phyloP scores from a whole-genome alignment of 2,797 vertebrate species.

The Sylvilagus floridanus region DNA sequence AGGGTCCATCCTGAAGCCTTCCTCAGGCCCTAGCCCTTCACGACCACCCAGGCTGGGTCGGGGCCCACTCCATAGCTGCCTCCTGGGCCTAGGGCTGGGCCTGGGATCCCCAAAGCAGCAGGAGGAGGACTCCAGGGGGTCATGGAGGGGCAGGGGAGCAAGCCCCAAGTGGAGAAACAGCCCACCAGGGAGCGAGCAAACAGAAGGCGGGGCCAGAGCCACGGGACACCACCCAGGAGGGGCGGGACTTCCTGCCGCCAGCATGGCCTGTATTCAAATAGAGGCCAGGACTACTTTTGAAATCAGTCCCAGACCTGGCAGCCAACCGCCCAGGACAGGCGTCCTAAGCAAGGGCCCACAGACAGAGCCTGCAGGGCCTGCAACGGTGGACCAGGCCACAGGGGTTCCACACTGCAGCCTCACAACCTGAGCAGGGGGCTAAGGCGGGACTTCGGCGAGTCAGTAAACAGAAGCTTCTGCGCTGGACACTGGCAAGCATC shows the following conservation, averaged over 20 bases:
- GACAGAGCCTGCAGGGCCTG: background rate
- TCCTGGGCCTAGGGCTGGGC: background rate
- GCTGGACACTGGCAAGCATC: background rate
- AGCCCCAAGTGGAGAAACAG: background rate
- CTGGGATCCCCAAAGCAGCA: background rate
- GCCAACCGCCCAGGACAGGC: background rate
- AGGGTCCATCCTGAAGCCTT: background rate
- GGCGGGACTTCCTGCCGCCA: rapidly evolving
- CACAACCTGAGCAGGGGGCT: rapidly evolving
- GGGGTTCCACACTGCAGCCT: rapidly evolving
- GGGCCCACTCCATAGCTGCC: background rate
- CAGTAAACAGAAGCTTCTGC: too few relatives aligned
- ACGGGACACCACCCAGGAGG: rapidly evolving
- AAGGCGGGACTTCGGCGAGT: background rate
- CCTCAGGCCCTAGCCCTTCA: background rate
- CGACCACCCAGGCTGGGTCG: background rate
- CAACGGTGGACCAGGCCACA: background rate
- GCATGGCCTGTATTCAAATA: background rate
- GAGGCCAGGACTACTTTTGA: background rate
- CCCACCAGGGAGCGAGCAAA: background rate
- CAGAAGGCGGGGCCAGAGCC: background rate
- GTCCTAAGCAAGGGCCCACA: background rate
- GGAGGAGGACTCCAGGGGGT: background rate
- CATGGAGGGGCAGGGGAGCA: too few relatives aligned
- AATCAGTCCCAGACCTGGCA: rapidly evolving